Conservation (phyloP, 1,140 invertebrate species). For the Drosophila sp. region DNA sequence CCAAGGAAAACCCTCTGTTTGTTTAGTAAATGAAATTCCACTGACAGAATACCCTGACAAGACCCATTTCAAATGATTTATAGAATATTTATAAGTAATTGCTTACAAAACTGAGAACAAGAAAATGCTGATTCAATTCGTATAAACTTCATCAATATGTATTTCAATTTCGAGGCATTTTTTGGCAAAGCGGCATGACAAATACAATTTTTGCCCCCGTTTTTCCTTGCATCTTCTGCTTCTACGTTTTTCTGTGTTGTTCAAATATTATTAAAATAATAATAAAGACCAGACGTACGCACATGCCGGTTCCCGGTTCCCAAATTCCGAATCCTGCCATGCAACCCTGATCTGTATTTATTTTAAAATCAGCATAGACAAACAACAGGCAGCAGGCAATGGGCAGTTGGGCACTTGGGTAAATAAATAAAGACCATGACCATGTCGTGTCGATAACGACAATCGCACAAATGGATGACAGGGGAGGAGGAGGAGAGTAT, state of each 20-base stretch:
- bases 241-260: conserved; percentile 22
- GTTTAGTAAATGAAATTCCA: conserved; percentile 2
- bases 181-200: conserved; percentile 28
- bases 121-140: conserved; percentile 25
- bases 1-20: background rate
- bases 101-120: background rate
- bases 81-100: conserved; percentile 9
- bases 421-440: conserved; percentile 69
- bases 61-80: conserved; percentile 12
- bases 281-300: conserved; percentile 42
- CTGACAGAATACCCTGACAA: background rate
- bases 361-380: conserved; percentile 70
- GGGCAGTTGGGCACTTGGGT: conserved; percentile 21
- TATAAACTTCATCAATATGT: conserved; percentile 22
- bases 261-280: conserved; percentile 51
- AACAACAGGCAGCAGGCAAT: conserved; percentile 34
- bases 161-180: conserved; percentile 23
- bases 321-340: background rate
- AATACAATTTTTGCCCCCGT: conserved; percentile 33
- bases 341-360: conserved; percentile 56
- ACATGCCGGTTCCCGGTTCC: conserved; percentile 28
- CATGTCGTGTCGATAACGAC: conserved; percentile 68
- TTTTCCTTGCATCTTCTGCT: background rate
- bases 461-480: conserved; percentile 26
- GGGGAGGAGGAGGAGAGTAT: conserved; percentile 5